phyloP scores from a whole-genome alignment of 2,113 vertebrate genomes.

The Tympanuchus pallidicinctus region DNA sequence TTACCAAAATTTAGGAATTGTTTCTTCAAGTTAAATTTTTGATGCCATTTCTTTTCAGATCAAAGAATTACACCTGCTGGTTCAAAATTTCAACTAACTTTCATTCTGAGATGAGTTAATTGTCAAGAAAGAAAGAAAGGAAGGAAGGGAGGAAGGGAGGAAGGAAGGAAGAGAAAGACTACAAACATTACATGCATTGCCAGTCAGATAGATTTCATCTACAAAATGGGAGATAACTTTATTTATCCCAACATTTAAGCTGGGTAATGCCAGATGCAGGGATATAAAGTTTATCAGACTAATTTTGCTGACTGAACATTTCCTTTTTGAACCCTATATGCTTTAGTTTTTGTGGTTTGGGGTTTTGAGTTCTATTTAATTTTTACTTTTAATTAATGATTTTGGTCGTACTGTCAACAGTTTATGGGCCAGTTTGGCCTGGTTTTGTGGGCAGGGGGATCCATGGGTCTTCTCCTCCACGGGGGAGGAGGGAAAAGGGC shows the following conservation, averaged over 20 bases:
- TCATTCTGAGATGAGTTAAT: not conserved
- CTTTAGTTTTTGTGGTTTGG: not conserved
- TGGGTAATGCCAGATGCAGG: not conserved
- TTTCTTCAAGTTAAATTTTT: not conserved
- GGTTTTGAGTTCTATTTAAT: not conserved
- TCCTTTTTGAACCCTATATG: not conserved
- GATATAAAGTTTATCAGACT: not conserved
- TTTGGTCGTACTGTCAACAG: not conserved
- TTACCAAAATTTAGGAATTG: not conserved
- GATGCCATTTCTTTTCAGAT: accelerated
- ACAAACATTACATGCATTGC: not conserved
- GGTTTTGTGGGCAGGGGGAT: no score
- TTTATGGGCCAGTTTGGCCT: no score
- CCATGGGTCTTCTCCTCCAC: no score
- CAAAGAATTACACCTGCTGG: not conserved
- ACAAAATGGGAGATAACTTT: not conserved
- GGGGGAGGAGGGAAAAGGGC: no score
- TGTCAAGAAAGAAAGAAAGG: not conserved
- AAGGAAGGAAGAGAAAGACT: not conserved
- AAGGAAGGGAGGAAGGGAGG: no score
- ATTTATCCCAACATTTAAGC: not conserved
- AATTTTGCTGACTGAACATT: not conserved
- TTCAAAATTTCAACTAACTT: not conserved
- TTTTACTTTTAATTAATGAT: not conserved
- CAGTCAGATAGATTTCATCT: not conserved